These are phyloP conservation scores for Gorsachius goisagi DNA, from an alignment of 2,113 vertebrate genomes.

Conservation along the genomic window DNA sequence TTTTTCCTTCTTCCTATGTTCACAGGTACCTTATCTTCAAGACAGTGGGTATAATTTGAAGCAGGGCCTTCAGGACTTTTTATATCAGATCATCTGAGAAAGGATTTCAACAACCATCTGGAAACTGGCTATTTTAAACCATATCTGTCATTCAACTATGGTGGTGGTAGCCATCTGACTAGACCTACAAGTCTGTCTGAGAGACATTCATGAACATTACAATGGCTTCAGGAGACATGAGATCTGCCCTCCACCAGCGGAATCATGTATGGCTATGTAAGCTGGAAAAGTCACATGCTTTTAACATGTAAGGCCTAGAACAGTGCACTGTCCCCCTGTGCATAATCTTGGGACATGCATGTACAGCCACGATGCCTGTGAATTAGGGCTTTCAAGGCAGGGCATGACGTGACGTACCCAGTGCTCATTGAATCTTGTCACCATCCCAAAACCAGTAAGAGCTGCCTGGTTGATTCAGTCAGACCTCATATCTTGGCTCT, in stretches of 20 bases:
- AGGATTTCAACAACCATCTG: not conserved
- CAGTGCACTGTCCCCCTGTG: too few relatives aligned
- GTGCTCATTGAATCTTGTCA: not conserved
- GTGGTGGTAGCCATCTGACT: not conserved
- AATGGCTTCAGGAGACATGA: not conserved
- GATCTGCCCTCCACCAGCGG: not conserved
- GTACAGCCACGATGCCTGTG: not conserved
- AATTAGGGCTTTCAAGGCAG: not conserved
- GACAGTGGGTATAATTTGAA: not conserved
- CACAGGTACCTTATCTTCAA: not conserved
- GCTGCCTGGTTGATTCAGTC: not conserved
- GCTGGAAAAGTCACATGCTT: not conserved
- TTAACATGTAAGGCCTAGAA: not conserved
- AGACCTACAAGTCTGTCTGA: not conserved
- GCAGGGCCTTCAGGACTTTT: not conserved
- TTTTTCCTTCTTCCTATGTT: not conserved
- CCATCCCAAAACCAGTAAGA: not conserved
- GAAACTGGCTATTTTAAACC: not conserved
- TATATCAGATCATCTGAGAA: not conserved
- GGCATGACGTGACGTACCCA: not conserved
- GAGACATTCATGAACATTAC: not conserved
- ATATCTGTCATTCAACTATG: not conserved
- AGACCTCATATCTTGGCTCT: not conserved
- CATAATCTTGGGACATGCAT: not conserved
- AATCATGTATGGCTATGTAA: not conserved